A percentile compares a stretch with the other conserved stretches of the same genome.
These are phyloP conservation scores for Cottus gobio DNA, from an alignment of 2,113 vertebrate species.

Conservation along the genomic window DNA sequence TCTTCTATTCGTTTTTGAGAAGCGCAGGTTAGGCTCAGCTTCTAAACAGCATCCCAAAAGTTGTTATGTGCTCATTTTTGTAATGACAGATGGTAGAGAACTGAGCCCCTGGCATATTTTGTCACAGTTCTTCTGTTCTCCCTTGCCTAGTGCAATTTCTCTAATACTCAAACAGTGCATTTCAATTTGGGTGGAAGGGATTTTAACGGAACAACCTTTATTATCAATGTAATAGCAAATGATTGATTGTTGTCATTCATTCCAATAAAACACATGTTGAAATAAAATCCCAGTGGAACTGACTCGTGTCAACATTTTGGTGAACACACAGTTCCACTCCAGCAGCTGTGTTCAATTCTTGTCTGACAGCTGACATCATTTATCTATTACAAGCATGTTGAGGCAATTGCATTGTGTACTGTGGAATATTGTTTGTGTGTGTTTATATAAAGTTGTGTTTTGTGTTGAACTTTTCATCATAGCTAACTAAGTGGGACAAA, in stretches of 20 bases:
- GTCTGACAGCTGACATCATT: not conserved
- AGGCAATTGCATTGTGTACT: not conserved
- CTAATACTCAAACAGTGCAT: not conserved
- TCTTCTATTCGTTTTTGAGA: not conserved
- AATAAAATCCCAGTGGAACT: not conserved
- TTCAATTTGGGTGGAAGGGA: not conserved
- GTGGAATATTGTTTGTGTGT: not conserved
- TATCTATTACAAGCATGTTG: not conserved
- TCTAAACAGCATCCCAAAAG: not conserved
- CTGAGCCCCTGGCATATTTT: not conserved
- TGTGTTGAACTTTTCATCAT: not conserved
- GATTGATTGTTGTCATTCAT: not conserved
- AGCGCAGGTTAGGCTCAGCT: not conserved
- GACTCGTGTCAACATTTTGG: not conserved
- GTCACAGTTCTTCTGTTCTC: not conserved
- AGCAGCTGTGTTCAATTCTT: slow-evolving; percentile 5
- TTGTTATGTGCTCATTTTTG: not conserved
- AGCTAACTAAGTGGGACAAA: slow-evolving; percentile 1
- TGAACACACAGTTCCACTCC: not conserved
- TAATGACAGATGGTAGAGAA: slow-evolving; percentile 1
- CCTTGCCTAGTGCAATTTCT: not conserved
- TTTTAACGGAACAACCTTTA: not conserved
- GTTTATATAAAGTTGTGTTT: not conserved
- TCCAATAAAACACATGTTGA: not conserved
- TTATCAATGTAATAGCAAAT: not conserved